Base-by-base conservation (phyloP, 1,140 invertebrate species). In the Neotoxoptera formosana region DNA sequence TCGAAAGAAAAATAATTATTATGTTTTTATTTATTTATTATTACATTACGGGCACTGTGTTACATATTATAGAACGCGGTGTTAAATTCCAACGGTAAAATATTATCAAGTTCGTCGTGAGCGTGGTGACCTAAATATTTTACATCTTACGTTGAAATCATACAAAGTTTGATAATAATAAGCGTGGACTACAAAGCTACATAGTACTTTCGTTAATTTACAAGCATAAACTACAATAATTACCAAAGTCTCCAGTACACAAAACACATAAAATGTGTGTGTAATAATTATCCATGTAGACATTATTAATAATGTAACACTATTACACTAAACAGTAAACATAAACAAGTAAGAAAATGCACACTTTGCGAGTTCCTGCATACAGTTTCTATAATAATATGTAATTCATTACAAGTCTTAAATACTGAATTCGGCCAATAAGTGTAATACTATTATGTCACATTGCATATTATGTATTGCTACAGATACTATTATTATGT, bases 171-270 rank as follows among this genome's bases (percentile, higher is more conserved):
- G 60, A 76, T 76, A 7, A 76, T 76, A 76, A 76, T 76, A 76
- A 76, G 60, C 60, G 14, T n/a, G 60, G 60, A 76, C 30, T 76
- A 20, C 60, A 76, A n/a, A 76, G 60, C 60, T 76, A 76, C 60
- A 76, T n/a, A 34, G 60, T 76, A 76, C 60, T 76, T 76, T 76
- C 14, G 60, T 76, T 76, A 76, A 76, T 76, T 76, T 76, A 76
- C 60, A 76, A 76, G 60, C 60, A 76, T 76, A 76, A 76, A 76
- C 60, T n/a, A 76, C 60, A 76, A 76, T 76, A n/a, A 76, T 76
- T 76, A 76, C 60, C 60, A 76, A 76, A n/a, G 60, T 76, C 60
- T 76, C 14, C n/a, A 76, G 60, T 20, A 76, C 60, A n/a, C 60
- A 76, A 76, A 76, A 76, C 60, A 76, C 60, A 76, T 76, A 76